Evolutionary conservation across 1,140 invertebrate species (phyloP), one percentile per base, ranked within the genome.

Genomic region (Caerostris extrusa): DNA sequence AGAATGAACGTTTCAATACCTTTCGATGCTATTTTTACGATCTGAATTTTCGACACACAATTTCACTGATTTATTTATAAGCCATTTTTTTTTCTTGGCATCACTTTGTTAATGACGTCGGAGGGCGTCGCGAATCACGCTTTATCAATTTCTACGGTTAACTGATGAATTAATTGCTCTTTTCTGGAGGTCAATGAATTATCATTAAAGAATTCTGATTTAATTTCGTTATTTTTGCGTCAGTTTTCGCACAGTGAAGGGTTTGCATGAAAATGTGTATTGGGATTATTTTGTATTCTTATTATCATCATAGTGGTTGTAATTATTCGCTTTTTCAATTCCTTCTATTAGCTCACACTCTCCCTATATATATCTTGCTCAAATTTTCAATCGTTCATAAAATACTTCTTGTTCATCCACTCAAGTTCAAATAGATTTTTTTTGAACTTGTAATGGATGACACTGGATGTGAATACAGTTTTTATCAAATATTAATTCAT

Each of bases 101-200:
- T 88, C 86, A 83, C 19, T 83, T 58, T 58, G 55, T 83, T 88
- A 88, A 88, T 88, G 86, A 88, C 50, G 86, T 64, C 86, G 58
- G 50, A 64, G 86, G 86, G 86, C 58, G 86, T 17, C 14, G 8
- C 50, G 61, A 8, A 64, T 64, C 86, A 88, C 86, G 86, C 86
- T 88, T 88, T 60, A 88, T 88, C 86, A 88, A 88, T 88, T 88
- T 88, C 86, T 64, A 88, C 86, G 61, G 61, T 88, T 34, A 88
- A 88, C 86, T 88, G 86, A 88, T 88, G 86, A 88, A 88, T 88
- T 88, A 88, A 88, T 88, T 88, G 86, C 86, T 64, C 86, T 83
- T 58, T 64, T 53, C 34, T 55, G 19, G 64, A 88, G 86, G 86
- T 88, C 86, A 64, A 53, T 88, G 14, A 50, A 55, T 61, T 58